These are phyloP conservation scores for Isurus oxyrinchus DNA, from an alignment of 2,113 vertebrate species.

Conservation along the genomic window DNA sequence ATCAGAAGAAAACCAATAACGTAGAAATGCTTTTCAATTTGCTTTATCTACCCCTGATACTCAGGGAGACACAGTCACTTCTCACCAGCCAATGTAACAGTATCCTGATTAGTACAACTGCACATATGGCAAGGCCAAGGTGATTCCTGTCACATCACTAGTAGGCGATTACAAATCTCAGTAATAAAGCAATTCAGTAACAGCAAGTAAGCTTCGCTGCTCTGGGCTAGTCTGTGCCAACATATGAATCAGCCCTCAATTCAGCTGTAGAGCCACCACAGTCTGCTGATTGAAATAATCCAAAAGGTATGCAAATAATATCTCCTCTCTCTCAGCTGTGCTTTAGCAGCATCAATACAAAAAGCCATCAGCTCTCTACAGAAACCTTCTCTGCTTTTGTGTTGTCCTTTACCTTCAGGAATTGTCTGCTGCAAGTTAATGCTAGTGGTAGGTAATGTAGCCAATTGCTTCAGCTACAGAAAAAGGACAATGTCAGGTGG, in stretches of 20 bases:
- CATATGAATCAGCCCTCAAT: background rate
- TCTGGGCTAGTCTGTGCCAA: background rate
- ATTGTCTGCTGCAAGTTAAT: constrained; percentile 6
- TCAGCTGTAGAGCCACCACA: background rate
- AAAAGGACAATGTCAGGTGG: constrained; percentile 3
- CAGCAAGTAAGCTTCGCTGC: background rate
- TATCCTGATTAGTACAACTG: background rate
- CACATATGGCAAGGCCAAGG: background rate
- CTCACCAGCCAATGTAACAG: background rate
- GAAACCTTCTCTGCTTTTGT: background rate
- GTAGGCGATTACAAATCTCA: background rate
- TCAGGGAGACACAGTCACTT: background rate
- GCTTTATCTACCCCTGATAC: background rate
- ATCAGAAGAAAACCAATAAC: background rate
- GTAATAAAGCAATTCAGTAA: background rate
- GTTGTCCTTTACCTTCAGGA: background rate
- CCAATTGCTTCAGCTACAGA: background rate
- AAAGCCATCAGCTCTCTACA: background rate
- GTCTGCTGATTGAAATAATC: background rate
- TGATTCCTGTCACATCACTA: background rate
- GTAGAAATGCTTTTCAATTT: background rate
- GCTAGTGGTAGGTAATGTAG: background rate
- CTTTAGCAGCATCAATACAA: background rate
- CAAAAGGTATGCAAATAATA: background rate
- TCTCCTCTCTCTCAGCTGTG: background rate